Conservation (phyloP, 2,888 invertebrate species). For the Psococerastis gibbosa region DNA sequence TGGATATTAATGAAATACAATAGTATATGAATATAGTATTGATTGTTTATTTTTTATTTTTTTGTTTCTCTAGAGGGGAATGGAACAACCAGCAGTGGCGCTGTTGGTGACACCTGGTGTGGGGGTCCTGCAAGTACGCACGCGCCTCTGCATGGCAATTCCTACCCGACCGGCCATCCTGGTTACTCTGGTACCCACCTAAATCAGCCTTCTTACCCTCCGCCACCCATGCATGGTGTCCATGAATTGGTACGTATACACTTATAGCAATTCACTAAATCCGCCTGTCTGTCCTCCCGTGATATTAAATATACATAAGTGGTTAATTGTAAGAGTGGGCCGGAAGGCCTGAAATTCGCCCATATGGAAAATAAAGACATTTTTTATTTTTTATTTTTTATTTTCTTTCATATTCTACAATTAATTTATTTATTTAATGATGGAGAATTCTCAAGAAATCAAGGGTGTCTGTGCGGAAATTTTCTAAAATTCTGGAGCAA, state of each 20-base stretch:
- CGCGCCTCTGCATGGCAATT: slow-evolving; percentile 26
- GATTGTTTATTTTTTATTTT: slow-evolving; percentile 9
- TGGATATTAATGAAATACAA: no score
- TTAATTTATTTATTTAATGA: no score
- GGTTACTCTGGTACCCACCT: slow-evolving; percentile 25
- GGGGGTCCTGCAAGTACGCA: slow-evolving; percentile 27
- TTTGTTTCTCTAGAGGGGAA: slow-evolving; percentile 25
- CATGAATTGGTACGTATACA: slow-evolving; percentile 15
- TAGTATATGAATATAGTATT: background rate
- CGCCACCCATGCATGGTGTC: slow-evolving; percentile 24
- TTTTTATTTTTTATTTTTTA: slow-evolving; percentile 4
- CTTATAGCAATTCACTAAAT: no score
- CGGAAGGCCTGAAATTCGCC: no score
- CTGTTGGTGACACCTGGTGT: slow-evolving; percentile 27
- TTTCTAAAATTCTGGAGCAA: no score
- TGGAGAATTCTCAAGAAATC: no score
- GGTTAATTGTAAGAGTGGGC: no score
- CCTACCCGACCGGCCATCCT: slow-evolving; percentile 17
- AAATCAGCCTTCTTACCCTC: slow-evolving; percentile 26
- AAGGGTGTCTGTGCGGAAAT: no score
- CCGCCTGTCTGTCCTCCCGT: no score
- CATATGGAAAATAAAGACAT: no score
- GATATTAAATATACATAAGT: no score
- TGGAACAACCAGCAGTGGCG: slow-evolving; percentile 23
- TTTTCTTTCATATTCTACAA: background rate